Percentiles rank a stretch among this genome's conserved stretches.
These are phyloP conservation scores for Colletes gigas DNA, from an alignment of 1,140 invertebrate genomes.

Conservation along the genomic window DNA sequence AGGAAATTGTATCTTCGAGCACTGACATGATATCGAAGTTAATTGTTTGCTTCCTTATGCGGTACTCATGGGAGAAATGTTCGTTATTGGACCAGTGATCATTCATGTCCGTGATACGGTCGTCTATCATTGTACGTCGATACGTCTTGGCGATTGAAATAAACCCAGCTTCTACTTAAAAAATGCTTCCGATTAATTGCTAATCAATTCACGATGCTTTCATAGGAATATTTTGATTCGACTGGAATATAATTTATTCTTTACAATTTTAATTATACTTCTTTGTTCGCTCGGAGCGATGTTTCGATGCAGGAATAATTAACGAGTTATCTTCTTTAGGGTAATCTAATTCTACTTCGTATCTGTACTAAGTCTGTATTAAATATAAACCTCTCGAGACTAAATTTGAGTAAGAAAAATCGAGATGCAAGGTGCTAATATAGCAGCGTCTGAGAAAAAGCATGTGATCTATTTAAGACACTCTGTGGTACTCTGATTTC, in stretches of 20 bases:
- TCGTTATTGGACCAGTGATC: conserved; percentile 37
- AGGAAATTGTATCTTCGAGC: conserved; percentile 17
- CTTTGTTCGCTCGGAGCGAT: no score
- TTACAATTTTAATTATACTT: no score
- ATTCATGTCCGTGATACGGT: conserved; percentile 15
- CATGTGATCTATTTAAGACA: neutral
- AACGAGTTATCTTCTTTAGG: no score
- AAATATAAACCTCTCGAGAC: no score
- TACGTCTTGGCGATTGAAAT: conserved; percentile 10
- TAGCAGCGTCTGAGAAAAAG: no score
- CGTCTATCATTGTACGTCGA: conserved; percentile 44
- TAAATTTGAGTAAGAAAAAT: no score
- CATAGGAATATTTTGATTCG: no score
- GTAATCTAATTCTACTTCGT: no score
- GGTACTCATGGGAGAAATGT: conserved; percentile 27
- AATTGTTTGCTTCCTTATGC: conserved; percentile 57
- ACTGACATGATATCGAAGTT: conserved; percentile 38
- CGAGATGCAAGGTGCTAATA: no score
- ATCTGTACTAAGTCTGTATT: no score
- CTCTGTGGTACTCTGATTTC: neutral
- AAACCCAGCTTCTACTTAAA: neutral
- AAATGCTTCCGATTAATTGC: neutral
- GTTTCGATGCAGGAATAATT: no score
- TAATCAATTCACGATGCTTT: neutral
- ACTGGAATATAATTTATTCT: no score